Conservation (phyloP, 2,797 vertebrate genomes). For the Peromyscus nudipes region DNA sequence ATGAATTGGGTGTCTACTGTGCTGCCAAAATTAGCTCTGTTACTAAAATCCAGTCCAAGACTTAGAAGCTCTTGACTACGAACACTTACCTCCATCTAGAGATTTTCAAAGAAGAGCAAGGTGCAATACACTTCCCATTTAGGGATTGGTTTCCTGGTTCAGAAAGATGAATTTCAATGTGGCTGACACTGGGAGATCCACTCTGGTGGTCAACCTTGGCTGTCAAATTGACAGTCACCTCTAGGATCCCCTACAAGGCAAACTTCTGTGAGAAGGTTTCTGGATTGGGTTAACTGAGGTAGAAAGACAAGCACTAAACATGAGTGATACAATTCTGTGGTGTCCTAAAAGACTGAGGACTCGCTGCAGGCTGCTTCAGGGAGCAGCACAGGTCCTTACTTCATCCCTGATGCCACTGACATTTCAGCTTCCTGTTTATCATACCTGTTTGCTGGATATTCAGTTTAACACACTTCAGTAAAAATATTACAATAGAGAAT, state of each 20-base stretch:
- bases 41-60: constrained; percentile 11
- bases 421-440: background rate
- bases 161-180: background rate
- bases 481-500: background rate
- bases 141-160: background rate
- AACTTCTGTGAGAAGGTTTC: background rate
- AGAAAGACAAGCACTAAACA: background rate
- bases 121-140: background rate
- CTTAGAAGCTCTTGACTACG: background rate
- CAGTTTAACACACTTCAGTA: background rate
- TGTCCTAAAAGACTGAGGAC: background rate
- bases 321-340: background rate
- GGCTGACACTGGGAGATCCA: background rate
- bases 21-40: background rate
- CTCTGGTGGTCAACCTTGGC: background rate
- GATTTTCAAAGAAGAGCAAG: background rate
- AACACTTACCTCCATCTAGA: background rate
- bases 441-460: background rate
- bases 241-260: background rate
- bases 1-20: background rate
- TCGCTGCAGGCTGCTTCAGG: too few relatives aligned
- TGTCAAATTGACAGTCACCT: background rate
- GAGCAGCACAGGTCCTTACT: background rate
- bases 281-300: background rate
- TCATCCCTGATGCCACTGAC: background rate